Evolutionary conservation across 2,888 invertebrate species (phyloP), one percentile per base, ranked within the genome.

Genomic region (Ornithoptera priamus): DNA sequence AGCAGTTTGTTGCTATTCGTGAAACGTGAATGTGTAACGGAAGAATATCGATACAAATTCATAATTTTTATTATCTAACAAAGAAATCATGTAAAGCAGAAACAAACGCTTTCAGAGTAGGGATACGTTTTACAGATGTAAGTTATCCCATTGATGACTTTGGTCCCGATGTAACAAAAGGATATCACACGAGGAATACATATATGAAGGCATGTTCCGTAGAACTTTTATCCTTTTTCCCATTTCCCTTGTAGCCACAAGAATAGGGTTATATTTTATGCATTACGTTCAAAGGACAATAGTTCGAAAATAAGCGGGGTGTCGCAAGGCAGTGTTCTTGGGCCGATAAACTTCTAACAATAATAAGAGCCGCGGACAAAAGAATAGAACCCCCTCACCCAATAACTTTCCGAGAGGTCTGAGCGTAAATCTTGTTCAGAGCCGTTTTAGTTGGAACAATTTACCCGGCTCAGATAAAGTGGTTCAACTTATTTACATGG

Each of bases 351-450:
- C 72, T 78, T 77, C 70, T 62, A 18, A 63, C 72, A 73, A 80
- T 78, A 80, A 79, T 75, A 75, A 68, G 72, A 71, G 70, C n/a
- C 65, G 66, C 65, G 76, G 72, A 79, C 80, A 80, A 80, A 77
- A 72, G 75, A 75, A 74, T 75, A 62, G 67, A 71, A 72, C 65
- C 64, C 65, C 67, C 62, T 62, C 58, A 53, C 66, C 68, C 72
- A 73, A 73, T 73, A 73, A 71, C 73, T 73, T 62, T 65, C 67
- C 57, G 24, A 73, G 71, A 67, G 71, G 58, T 72, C 68, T 71
- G 69, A 70, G 67, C 71, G 72, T 73, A 73, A 73, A 73, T 73
- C 68, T 73, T 70, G 68, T 67, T 72, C 71, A 64, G 69, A 62
- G 67, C 60, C 71, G 69, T 65, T 73, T 73, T 72, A 73, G 65